Evolutionary conservation across 2,888 invertebrate genomes (phyloP).

Genomic region (Monoplex corrugatus): DNA sequence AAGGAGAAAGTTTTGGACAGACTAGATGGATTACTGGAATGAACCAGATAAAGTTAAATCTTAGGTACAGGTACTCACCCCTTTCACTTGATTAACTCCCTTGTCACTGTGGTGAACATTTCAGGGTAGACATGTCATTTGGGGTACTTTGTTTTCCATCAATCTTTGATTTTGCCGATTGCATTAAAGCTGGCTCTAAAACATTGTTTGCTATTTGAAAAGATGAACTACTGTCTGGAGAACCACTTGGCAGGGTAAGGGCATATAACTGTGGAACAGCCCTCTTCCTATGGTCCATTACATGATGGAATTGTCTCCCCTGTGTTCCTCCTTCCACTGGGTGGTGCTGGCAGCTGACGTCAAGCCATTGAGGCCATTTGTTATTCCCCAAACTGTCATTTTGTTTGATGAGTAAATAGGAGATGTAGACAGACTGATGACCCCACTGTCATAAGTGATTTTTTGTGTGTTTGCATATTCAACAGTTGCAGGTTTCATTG

Average conservation of each 20-base stretch:
- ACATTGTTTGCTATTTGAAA: neutral
- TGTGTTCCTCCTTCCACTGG: neutral
- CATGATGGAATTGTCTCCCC: slow-evolving; percentile 40
- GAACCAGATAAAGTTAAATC: neutral
- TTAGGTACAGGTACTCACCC: neutral
- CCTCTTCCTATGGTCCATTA: slow-evolving; percentile 35
- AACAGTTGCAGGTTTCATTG: too few relatives aligned
- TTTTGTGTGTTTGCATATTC: neutral
- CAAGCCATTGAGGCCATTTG: too few relatives aligned
- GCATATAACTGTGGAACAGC: neutral
- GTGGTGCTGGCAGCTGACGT: neutral
- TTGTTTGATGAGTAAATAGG: neutral
- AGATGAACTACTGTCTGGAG: slow-evolving; percentile 9
- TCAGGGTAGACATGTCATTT: slow-evolving; percentile 20
- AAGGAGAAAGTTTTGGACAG: neutral
- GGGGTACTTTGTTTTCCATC: slow-evolving; percentile 16
- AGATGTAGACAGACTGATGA: neutral
- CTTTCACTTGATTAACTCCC: neutral
- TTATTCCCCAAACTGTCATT: neutral
- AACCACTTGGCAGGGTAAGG: neutral
- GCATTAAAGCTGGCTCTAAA: slow-evolving; percentile 37
- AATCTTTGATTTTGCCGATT: slow-evolving; percentile 47
- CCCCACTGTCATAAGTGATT: neutral
- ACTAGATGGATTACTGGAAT: neutral
- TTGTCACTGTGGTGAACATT: neutral